Percentiles rank a stretch among this genome's conserved stretches.
Conservation (phyloP, 2,113 vertebrate species). For the Lethenteron camtschaticum region DNA sequence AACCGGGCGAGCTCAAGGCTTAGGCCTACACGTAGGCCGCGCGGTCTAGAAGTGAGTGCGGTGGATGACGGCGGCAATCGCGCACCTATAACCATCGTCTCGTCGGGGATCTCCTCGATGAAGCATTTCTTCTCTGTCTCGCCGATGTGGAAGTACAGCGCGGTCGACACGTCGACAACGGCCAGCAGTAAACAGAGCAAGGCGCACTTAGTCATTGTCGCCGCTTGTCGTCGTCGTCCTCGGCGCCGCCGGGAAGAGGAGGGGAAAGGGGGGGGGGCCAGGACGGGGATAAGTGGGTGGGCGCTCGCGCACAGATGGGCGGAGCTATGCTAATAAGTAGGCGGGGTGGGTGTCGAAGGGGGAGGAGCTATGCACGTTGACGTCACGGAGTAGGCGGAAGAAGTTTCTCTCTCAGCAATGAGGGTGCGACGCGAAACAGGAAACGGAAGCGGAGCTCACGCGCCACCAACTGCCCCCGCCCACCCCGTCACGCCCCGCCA, state of each 20-base stretch:
- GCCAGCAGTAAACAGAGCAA: conserved; percentile 9
- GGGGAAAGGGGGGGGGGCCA: too few relatives aligned
- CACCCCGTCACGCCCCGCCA: background rate
- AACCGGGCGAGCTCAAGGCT: too few relatives aligned
- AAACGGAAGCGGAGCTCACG: background rate
- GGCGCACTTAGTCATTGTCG: too few relatives aligned
- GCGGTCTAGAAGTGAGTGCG: too few relatives aligned
- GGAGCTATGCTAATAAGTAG: too few relatives aligned
- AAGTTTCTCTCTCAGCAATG: background rate
- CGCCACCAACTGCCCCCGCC: background rate
- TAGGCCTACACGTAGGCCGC: too few relatives aligned
- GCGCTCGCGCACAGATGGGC: too few relatives aligned
- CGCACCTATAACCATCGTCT: conserved; percentile 68
- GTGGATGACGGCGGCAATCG: too few relatives aligned
- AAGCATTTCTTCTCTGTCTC: conserved; percentile 83
- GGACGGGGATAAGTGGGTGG: too few relatives aligned
- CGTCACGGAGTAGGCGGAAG: background rate
- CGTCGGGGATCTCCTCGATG: conserved; percentile 73
- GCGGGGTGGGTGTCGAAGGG: background rate
- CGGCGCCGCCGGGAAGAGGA: too few relatives aligned
- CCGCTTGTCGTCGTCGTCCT: too few relatives aligned
- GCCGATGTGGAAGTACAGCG: conserved; percentile 64
- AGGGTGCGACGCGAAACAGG: too few relatives aligned
- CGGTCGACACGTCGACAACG: conserved; percentile 13
- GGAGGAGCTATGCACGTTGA: background rate